These are phyloP conservation scores for Peucedramus taeniatus DNA, from an alignment of 2,113 vertebrate species.

Conservation along the genomic window DNA sequence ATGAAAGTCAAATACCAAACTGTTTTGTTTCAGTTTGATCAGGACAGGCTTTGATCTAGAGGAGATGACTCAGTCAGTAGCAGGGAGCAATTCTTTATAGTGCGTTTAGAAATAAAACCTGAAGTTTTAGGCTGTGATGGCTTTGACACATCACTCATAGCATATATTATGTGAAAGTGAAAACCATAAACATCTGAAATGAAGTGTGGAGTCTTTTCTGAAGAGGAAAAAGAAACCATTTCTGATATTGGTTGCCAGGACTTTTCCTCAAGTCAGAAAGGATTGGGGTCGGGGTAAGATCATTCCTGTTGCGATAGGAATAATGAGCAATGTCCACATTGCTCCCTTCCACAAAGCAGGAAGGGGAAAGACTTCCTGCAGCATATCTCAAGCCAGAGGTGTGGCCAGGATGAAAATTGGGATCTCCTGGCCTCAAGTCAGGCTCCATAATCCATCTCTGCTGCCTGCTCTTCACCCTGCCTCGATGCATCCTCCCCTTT, in stretches of 20 bases:
- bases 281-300: neutral
- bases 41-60: slow-evolving; percentile 41
- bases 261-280: neutral
- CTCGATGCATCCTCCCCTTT: fast-evolving
- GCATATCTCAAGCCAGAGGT: neutral
- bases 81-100: slow-evolving; percentile 36
- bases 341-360: neutral
- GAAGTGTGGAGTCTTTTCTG: slow-evolving; percentile 1
- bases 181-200: slow-evolving; percentile 27
- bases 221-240: neutral
- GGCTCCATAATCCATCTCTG: neutral
- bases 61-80: slow-evolving; percentile 39
- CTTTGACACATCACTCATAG: slow-evolving; percentile 7
- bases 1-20: slow-evolving; percentile 48
- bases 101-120: slow-evolving; percentile 14
- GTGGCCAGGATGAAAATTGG: neutral
- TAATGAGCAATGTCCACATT: no score
- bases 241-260: neutral
- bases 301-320: neutral
- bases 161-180: slow-evolving; percentile 15
- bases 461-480: neutral
- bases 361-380: neutral
- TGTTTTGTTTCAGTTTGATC: slow-evolving; percentile 48
- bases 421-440: neutral
- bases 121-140: neutral